Percentiles rank a stretch among this genome's conserved stretches.
Conservation (phyloP, 2,113 vertebrate genomes). For the Bombycilla garrulus region DNA sequence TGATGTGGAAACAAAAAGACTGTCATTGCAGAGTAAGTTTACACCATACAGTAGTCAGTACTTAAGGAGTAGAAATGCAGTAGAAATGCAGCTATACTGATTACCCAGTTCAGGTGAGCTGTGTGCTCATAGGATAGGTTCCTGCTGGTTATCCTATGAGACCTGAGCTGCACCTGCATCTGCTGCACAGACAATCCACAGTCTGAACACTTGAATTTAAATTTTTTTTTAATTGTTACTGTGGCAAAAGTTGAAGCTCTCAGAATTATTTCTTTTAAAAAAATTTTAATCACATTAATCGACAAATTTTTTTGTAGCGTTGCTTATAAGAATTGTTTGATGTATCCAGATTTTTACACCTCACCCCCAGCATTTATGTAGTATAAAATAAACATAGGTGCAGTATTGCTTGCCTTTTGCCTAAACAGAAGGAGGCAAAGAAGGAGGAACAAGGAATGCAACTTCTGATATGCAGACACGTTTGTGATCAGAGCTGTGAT, state of each 20-base stretch:
- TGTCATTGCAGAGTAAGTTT: background rate
- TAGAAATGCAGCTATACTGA: background rate
- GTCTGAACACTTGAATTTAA: background rate
- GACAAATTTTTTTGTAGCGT: background rate
- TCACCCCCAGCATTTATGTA: background rate
- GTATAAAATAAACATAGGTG: background rate
- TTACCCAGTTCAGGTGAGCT: background rate
- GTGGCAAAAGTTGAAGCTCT: background rate
- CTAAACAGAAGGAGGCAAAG: background rate
- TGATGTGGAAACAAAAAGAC: background rate
- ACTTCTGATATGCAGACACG: rapidly evolving
- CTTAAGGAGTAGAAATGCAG: background rate
- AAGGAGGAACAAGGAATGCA: background rate
- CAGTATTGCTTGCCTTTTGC: background rate
- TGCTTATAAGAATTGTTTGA: background rate
- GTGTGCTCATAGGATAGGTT: background rate
- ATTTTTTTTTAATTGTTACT: background rate
- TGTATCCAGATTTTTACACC: background rate
- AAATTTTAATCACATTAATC: background rate
- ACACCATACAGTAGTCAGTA: background rate
- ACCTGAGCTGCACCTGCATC: background rate
- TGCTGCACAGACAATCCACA: background rate
- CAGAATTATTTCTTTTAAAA: too few species aligned
- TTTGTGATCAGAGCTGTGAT: background rate
- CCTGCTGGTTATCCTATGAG: background rate